Conservation (phyloP, 1,140 invertebrate genomes). For the Ips typographus region DNA sequence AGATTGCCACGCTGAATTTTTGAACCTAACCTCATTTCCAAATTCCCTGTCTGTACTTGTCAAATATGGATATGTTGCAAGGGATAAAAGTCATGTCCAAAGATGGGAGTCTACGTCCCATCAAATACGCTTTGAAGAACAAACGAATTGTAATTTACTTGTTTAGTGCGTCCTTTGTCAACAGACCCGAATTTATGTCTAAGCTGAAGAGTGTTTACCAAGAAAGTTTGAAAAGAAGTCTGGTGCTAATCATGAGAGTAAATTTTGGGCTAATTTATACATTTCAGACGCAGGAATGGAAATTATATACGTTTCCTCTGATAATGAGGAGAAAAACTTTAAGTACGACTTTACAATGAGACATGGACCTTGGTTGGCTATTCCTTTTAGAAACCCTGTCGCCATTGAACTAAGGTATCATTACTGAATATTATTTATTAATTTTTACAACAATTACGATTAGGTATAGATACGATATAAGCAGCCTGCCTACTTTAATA, state of each 20-base stretch:
- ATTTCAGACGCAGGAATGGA: conserved; percentile 29
- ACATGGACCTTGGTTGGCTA: conserved; percentile 37
- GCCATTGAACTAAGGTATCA: conserved; percentile 5
- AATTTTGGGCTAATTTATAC: neutral
- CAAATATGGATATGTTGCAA: conserved; percentile 35
- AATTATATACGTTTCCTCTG: conserved; percentile 35
- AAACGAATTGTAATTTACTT: conserved; percentile 35
- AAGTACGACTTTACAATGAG: conserved; percentile 26
- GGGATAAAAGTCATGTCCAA: conserved; percentile 32
- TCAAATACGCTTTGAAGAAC: conserved; percentile 24
- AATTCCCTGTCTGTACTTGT: neutral
- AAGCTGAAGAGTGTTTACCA: conserved; percentile 31
- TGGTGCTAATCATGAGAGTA: neutral
- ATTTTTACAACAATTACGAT: neutral
- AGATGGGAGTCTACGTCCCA: conserved; percentile 21
- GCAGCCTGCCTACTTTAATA: conserved; percentile 26
- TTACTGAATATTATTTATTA: neutral
- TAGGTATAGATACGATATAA: conserved; percentile 31
- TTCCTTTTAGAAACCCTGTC: conserved; percentile 23
- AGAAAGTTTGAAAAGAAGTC: conserved; percentile 35
- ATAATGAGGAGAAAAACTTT: conserved; percentile 25
- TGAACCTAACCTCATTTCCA: too few species aligned
- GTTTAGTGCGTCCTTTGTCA: conserved; percentile 34
- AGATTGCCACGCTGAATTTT: conserved; percentile 1
- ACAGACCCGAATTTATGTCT: conserved; percentile 22